Conservation (phyloP, 2,113 vertebrate species). For the Strix aluco region DNA sequence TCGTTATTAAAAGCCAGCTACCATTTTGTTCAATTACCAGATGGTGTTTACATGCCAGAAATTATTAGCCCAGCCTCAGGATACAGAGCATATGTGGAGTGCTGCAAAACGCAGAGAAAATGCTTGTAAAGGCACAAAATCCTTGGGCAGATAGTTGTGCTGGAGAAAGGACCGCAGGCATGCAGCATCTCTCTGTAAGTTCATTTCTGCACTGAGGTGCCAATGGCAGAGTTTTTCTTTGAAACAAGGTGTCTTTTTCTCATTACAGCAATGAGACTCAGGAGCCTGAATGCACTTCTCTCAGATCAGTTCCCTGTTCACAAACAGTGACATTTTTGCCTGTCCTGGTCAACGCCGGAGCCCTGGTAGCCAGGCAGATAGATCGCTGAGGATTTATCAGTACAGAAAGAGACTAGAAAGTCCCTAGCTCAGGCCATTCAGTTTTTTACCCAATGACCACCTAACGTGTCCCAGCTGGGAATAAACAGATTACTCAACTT, state of each 20-base stretch:
- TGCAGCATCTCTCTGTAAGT: background rate
- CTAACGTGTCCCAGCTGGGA: background rate
- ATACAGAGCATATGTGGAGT: background rate
- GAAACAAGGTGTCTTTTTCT: background rate
- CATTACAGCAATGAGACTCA: background rate
- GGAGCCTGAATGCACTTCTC: background rate
- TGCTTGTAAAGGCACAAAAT: background rate
- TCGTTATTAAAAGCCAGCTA: background rate
- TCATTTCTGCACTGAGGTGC: background rate
- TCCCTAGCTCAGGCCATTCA: too few species aligned
- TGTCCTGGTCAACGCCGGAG: background rate
- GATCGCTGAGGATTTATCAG: background rate
- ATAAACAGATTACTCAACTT: background rate
- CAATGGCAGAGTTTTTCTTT: background rate
- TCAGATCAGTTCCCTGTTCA: background rate
- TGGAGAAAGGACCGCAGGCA: background rate
- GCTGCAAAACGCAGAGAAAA: background rate
- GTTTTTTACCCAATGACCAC: background rate
- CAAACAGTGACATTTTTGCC: background rate
- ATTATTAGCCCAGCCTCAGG: background rate
- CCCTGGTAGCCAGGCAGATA: background rate
- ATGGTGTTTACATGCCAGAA: background rate
- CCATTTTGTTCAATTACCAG: background rate
- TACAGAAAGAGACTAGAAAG: background rate
- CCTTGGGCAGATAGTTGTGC: background rate